phyloP scores from a whole-genome alignment of 23 tunicate species.

The Trididemnum clinides region DNA sequence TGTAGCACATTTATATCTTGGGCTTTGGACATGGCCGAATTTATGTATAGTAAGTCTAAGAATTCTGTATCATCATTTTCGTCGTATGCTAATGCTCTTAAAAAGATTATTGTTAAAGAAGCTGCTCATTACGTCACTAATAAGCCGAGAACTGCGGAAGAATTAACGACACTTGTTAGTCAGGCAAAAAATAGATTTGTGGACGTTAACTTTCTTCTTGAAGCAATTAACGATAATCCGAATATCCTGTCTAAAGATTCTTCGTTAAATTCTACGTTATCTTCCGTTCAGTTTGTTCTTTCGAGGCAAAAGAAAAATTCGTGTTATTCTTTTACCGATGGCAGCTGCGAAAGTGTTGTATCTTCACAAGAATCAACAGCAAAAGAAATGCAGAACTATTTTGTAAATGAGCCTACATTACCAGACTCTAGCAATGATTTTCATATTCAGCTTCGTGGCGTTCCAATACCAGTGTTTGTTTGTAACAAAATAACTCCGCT shows the following conservation, averaged over 20 bases:
- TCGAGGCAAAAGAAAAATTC: too few relatives aligned
- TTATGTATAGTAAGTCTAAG: neutral
- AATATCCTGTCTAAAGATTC: too few relatives aligned
- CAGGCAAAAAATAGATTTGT: neutral
- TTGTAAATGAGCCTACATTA: too few relatives aligned
- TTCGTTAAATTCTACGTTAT: too few relatives aligned
- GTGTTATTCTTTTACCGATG: too few relatives aligned
- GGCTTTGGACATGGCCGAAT: constrained; percentile 22
- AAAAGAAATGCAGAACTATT: too few relatives aligned
- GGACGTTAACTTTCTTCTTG: neutral
- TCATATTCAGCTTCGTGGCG: neutral
- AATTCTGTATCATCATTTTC: neutral
- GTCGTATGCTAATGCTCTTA: neutral
- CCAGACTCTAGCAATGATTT: neutral
- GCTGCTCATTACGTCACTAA: neutral
- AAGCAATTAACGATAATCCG: neutral
- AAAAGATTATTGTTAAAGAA: neutral
- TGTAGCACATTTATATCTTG: constrained; percentile 25
- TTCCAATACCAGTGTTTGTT: neutral
- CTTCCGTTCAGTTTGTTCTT: too few relatives aligned
- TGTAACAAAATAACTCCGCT: neutral
- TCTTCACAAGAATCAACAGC: too few relatives aligned
- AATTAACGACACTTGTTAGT: neutral
- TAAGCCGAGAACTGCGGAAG: neutral
- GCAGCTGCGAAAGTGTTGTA: too few relatives aligned